phyloP scores from a whole-genome alignment of 2,113 vertebrate genomes.

The Oceanites oceanicus region DNA sequence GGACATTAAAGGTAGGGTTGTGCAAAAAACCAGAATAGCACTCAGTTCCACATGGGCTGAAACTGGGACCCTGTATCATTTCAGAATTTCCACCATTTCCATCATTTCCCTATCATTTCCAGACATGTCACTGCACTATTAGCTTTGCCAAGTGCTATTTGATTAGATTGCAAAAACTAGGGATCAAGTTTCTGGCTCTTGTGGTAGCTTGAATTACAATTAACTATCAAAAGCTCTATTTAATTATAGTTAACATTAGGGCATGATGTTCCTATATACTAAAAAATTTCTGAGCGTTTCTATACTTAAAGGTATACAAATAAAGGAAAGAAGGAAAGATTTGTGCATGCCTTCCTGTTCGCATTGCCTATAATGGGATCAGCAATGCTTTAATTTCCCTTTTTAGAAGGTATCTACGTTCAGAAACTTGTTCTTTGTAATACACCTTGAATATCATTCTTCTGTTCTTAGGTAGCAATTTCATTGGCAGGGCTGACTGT shows the following conservation, averaged over 20 bases:
- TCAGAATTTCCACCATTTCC: background rate
- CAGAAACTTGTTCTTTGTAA: background rate
- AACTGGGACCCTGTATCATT: background rate
- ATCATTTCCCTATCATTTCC: background rate
- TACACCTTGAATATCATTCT: background rate
- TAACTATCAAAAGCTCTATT: background rate
- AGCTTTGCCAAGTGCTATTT: background rate
- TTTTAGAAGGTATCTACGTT: background rate
- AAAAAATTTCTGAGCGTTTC: accelerated
- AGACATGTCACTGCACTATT: background rate
- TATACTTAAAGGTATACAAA: background rate
- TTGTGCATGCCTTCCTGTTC: background rate
- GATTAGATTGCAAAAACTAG: background rate
- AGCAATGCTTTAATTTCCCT: background rate
- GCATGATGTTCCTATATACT: background rate
- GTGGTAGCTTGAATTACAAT: background rate
- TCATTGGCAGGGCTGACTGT: background rate
- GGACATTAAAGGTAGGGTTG: background rate
- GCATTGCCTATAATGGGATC: background rate
- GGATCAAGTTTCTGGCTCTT: background rate
- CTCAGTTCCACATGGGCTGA: background rate
- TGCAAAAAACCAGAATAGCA: background rate
- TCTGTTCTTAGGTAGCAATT: background rate
- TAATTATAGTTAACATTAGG: background rate
- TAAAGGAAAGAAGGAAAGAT: background rate